Evolutionary conservation across 2,888 invertebrate genomes (phyloP).

Genomic region (Torymus texanus): DNA sequence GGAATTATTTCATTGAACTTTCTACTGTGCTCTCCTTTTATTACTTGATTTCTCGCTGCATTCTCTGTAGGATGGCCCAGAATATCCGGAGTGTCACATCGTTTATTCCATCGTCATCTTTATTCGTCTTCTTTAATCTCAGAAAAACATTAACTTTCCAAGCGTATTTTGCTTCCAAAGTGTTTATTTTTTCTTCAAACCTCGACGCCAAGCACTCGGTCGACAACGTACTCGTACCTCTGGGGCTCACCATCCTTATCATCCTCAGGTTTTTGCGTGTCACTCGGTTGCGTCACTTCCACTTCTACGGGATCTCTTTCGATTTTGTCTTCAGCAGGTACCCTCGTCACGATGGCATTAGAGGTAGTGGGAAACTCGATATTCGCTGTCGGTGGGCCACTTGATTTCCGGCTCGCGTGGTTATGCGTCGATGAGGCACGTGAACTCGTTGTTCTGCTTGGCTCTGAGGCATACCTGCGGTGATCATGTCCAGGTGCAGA

Average conservation of each 20-base stretch:
- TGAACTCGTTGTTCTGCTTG: conserved; percentile 58
- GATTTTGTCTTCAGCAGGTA: conserved; percentile 30
- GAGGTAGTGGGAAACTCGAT: conserved; percentile 11
- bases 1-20: too few relatives aligned
- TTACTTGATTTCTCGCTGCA: too few relatives aligned
- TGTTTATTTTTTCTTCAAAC: conserved; percentile 77
- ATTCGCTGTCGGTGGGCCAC: conserved; percentile 21
- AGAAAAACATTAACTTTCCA: too few relatives aligned
- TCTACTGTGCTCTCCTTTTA: too few relatives aligned
- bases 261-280: conserved; percentile 50
- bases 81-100: too few relatives aligned
- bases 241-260: conserved; percentile 74
- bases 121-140: too few relatives aligned
- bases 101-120: too few relatives aligned
- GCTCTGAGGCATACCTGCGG: conserved; percentile 69
- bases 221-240: conserved; percentile 88
- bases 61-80: too few relatives aligned
- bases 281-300: conserved; percentile 45
- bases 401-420: conserved; percentile 48
- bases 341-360: background rate
- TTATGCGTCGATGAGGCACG: conserved; percentile 13
- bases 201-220: conserved; percentile 89
- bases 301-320: conserved; percentile 71
- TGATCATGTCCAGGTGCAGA: conserved; percentile 61
- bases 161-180: too few relatives aligned